Evolutionary conservation across 1,140 invertebrate species (phyloP).

Genomic region (Zaprionus ghesquierei): DNA sequence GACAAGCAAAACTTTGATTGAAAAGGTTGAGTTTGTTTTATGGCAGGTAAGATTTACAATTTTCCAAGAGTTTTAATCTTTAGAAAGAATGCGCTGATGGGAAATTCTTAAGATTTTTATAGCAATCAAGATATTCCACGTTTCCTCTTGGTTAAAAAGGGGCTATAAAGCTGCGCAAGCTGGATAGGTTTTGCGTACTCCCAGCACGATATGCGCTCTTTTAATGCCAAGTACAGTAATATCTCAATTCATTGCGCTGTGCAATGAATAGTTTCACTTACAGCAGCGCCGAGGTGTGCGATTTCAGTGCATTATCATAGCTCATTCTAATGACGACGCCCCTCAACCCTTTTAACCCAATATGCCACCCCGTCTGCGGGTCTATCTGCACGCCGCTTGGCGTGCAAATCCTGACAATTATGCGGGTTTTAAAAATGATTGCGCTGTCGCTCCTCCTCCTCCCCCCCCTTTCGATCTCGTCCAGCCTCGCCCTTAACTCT

Average conservation of each 20-base stretch:
- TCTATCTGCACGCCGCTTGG: slow-evolving; percentile 41
- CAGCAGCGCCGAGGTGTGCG: not conserved
- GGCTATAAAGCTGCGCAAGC: too few relatives aligned
- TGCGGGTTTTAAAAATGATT: slow-evolving; percentile 76
- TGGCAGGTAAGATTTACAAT: not conserved
- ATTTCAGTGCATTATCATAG: slow-evolving; percentile 30
- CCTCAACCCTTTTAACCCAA: slow-evolving; percentile 29
- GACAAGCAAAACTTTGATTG: not conserved
- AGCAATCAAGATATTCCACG: too few relatives aligned
- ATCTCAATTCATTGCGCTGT: not conserved
- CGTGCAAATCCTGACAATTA: slow-evolving; percentile 79
- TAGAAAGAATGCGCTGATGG: too few relatives aligned
- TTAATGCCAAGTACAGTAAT: not conserved
- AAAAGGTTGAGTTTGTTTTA: not conserved
- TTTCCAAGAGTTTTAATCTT: not conserved
- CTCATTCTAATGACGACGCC: slow-evolving; percentile 32
- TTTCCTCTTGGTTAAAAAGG: too few relatives aligned
- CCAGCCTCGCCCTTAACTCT: not conserved
- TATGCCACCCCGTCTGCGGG: not conserved
- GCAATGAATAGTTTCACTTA: slow-evolving; percentile 5
- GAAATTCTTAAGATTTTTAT: too few relatives aligned
- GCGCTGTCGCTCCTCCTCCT: slow-evolving; percentile 13
- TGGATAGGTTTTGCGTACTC: not conserved
- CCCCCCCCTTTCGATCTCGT: not conserved
- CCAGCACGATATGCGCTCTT: not conserved